Conservation (phyloP, 2,797 vertebrate genomes). For the Chaetophractus vellerosus region DNA sequence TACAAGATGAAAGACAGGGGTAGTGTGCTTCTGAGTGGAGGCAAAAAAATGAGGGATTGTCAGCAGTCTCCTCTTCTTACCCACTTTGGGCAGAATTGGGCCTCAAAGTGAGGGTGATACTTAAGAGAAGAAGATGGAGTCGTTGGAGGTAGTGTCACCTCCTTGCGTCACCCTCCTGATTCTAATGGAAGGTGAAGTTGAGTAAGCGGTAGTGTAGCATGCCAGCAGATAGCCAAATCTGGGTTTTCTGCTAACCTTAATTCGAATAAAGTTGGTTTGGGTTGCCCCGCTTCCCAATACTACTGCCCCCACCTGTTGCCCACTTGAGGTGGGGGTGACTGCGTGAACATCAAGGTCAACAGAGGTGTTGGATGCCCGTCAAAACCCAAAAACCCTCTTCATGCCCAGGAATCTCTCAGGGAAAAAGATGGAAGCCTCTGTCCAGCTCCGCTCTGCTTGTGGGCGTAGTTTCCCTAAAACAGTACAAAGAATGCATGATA, state of each 20-base stretch:
- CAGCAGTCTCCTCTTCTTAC: neutral
- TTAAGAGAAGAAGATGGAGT: neutral
- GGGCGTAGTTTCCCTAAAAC: neutral
- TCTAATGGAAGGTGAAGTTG: neutral
- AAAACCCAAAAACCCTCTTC: conserved; percentile 37
- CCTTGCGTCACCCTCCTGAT: neutral
- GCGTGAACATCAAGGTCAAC: neutral
- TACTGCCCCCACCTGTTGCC: neutral
- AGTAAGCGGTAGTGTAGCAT: neutral
- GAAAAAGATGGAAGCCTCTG: neutral
- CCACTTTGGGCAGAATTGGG: neutral
- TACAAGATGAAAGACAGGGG: neutral
- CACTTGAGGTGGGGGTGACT: neutral
- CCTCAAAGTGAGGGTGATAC: neutral
- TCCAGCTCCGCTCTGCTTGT: neutral
- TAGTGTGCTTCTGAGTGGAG: neutral
- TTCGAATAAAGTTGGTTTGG: neutral
- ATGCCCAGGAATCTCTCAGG: neutral
- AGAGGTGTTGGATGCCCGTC: neutral
- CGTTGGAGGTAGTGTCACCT: neutral
- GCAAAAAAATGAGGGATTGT: neutral
- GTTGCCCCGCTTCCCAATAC: neutral
- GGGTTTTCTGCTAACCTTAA: neutral
- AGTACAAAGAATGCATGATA: neutral
- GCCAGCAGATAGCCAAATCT: neutral